phyloP scores from a whole-genome alignment of 2,888 invertebrate species.

The Drosophila gaucha region DNA sequence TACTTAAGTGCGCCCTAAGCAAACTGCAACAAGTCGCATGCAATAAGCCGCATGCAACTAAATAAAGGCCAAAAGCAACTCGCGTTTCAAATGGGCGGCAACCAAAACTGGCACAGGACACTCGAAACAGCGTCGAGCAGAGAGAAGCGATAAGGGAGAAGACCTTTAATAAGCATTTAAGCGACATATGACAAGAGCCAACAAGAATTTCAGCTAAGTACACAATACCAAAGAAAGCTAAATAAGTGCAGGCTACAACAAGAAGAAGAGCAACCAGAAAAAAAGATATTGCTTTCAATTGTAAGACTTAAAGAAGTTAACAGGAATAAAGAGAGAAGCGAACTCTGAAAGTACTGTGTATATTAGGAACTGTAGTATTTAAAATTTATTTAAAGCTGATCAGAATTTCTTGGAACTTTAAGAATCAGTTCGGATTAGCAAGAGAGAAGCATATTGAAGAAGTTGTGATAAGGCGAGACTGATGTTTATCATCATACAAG shows the following conservation, averaged over 20 bases:
- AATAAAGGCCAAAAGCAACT: slow-evolving; percentile 24
- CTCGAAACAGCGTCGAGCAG: neutral
- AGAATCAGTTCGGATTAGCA: neutral
- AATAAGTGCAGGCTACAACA: neutral
- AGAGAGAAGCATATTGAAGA: neutral
- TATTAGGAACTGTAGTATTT: no score
- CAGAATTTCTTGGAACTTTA: neutral
- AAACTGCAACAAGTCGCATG: slow-evolving; percentile 50
- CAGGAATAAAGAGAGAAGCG: neutral
- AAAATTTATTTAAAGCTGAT: neutral
- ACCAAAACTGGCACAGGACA: slow-evolving; percentile 40
- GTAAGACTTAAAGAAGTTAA: neutral
- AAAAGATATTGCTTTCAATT: slow-evolving; percentile 5
- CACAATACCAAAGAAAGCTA: slow-evolving; percentile 29
- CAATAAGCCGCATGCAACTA: slow-evolving; percentile 31
- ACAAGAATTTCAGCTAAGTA: slow-evolving; percentile 18
- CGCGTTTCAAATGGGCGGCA: slow-evolving; percentile 47
- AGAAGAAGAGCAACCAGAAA: neutral
- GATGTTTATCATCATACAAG: no score
- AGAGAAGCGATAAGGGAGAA: slow-evolving; percentile 9
- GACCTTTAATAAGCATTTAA: slow-evolving; percentile 54
- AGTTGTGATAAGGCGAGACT: no score
- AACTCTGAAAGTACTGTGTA: neutral
- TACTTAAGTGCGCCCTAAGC: slow-evolving; percentile 79
- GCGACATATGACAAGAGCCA: slow-evolving; percentile 36